Evolutionary conservation across 2,888 invertebrate genomes (phyloP).

Genomic region (Hanleya hanleyi): DNA sequence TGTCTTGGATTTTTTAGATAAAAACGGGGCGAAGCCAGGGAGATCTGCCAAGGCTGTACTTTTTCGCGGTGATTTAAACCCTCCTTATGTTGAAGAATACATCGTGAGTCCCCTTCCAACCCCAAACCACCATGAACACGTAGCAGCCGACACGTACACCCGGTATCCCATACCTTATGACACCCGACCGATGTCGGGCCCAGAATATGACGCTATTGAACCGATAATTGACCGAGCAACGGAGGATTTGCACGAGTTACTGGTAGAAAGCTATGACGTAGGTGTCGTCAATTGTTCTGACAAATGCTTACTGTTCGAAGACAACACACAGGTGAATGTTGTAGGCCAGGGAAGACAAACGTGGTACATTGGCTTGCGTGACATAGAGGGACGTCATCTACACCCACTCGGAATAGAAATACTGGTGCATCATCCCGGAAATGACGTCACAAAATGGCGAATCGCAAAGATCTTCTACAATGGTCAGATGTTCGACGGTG

Average conservation of each 20-base stretch:
- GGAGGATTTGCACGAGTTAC: too few relatives aligned
- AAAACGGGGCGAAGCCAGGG: constrained; percentile 28
- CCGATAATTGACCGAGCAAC: too few relatives aligned
- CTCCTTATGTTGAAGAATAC: constrained; percentile 23
- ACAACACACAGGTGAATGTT: too few relatives aligned
- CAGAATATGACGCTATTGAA: too few relatives aligned
- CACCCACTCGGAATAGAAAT: constrained; percentile 62
- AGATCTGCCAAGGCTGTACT: constrained; percentile 9
- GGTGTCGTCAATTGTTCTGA: too few relatives aligned
- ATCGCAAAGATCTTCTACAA: constrained; percentile 56
- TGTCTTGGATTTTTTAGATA: background rate
- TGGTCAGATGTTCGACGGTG: constrained; percentile 52
- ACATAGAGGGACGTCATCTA: constrained; percentile 59
- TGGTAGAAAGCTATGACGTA: too few relatives aligned
- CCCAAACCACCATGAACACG: background rate
- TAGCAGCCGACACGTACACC: background rate
- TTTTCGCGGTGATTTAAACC: constrained; percentile 16
- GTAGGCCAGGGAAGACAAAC: constrained; percentile 50
- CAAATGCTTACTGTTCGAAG: too few relatives aligned
- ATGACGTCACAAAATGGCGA: constrained; percentile 49
- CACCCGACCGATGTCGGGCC: background rate
- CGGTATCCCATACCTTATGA: background rate
- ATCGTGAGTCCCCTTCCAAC: constrained; percentile 19
- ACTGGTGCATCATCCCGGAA: constrained; percentile 53
- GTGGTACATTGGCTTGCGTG: constrained; percentile 59